Conservation (phyloP, 2,888 invertebrate species). For the Dicycla oo region DNA sequence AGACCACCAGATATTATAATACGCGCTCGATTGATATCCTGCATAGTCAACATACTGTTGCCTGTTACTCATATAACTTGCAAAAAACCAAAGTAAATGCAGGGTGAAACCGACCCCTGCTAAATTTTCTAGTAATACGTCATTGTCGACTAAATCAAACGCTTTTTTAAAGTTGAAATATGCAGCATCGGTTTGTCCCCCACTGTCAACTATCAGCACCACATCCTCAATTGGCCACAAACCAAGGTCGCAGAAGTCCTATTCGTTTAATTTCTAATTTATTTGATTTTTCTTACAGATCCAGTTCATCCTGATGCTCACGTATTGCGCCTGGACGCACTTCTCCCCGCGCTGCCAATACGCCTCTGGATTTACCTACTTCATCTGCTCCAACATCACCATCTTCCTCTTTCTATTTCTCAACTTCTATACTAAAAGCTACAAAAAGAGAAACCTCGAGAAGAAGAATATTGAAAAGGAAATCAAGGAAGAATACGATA, state of each 20-base stretch:
- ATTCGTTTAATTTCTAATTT: neutral
- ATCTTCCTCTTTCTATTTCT: conserved; percentile 92
- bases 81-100: too few relatives aligned
- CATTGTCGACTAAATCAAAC: too few relatives aligned
- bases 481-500: conserved; percentile 71
- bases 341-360: conserved; percentile 91
- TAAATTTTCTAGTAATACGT: too few relatives aligned
- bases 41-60: too few relatives aligned
- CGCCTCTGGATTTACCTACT: conserved; percentile 90
- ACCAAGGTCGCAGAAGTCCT: neutral
- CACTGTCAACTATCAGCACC: too few relatives aligned
- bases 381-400: conserved; percentile 89
- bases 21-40: too few relatives aligned
- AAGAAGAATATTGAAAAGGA: conserved; percentile 75
- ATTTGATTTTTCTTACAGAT: conserved; percentile 82
- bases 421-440: conserved; percentile 92
- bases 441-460: conserved; percentile 81
- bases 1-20: too few relatives aligned
- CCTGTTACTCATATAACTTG: too few relatives aligned
- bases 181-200: too few relatives aligned
- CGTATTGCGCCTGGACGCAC: conserved; percentile 90
- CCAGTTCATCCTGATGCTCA: conserved; percentile 92
- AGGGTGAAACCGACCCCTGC: too few relatives aligned
- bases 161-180: too few relatives aligned
- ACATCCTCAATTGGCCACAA: neutral